Conservation (phyloP, 2,113 vertebrate species). For the Cervus canadensis region DNA sequence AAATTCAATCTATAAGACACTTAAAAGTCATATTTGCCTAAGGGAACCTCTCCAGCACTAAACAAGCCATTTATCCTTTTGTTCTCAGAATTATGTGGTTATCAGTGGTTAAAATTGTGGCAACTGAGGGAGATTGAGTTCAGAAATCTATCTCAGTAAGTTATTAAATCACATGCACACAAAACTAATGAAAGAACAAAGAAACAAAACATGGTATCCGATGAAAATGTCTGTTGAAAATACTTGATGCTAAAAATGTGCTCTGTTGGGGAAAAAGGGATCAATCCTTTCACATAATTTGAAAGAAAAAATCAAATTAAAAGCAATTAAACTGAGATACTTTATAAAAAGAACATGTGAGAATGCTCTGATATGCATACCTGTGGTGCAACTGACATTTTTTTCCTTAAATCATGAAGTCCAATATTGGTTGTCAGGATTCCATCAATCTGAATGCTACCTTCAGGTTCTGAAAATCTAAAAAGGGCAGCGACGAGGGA, state of each 20-base stretch:
- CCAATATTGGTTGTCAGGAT: rapidly evolving
- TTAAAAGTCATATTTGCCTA: background rate
- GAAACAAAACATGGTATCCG: background rate
- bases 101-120: background rate
- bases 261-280: too few species aligned
- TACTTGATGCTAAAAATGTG: background rate
- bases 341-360: too few species aligned
- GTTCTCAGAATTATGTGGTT: background rate
- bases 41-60: background rate
- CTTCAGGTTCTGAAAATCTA: too few species aligned
- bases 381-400: too few species aligned
- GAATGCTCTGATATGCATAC: too few species aligned
- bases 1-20: background rate
- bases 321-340: too few species aligned
- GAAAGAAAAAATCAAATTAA: too few species aligned
- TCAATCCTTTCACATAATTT: too few species aligned
- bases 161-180: background rate
- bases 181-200: background rate
- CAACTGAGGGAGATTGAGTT: background rate
- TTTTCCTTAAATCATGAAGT: too few species aligned
- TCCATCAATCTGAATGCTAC: rapidly evolving
- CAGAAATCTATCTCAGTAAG: background rate
- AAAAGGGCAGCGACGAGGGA: too few species aligned
- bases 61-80: background rate
- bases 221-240: background rate